Evolutionary conservation across 2,797 vertebrate species (phyloP).

Genomic region (Microctenopoma stevenorrisi): DNA sequence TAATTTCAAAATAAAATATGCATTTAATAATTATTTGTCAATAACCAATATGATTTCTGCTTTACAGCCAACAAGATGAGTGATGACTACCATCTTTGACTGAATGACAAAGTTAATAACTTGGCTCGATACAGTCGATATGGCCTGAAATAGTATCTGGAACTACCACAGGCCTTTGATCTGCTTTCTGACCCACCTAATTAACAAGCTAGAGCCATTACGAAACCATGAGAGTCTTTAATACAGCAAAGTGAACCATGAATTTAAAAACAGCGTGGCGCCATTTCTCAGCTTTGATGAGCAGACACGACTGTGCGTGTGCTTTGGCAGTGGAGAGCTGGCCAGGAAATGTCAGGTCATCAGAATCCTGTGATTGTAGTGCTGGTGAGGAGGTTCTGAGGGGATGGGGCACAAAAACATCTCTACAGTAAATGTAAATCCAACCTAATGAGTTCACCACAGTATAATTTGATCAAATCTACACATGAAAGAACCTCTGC

Average conservation of each 20-base stretch:
- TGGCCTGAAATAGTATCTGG: constrained; percentile 26
- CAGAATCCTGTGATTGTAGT: constrained; percentile 67
- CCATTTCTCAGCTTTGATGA: constrained; percentile 71
- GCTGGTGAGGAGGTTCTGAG: constrained; percentile 42
- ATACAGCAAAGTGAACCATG: constrained; percentile 70
- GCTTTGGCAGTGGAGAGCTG: constrained; percentile 30
- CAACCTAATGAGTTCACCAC: constrained; percentile 72
- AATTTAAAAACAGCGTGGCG: constrained; percentile 67
- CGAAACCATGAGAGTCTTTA: constrained; percentile 68
- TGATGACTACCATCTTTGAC: not conserved
- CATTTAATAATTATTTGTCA: not conserved
- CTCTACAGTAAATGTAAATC: constrained; percentile 71
- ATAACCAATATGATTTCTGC: not conserved
- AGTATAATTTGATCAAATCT: constrained; percentile 77
- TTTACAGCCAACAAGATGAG: not conserved
- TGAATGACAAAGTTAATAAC: constrained; percentile 15
- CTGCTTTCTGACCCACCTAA: constrained; percentile 56
- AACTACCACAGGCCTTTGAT: constrained; percentile 63
- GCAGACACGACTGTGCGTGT: constrained; percentile 52
- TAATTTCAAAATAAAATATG: not conserved
- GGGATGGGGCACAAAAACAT: constrained; percentile 61
- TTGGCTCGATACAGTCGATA: constrained; percentile 2
- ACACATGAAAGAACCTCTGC: constrained; percentile 75
- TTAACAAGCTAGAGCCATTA: constrained; percentile 62
- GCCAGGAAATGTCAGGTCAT: constrained; percentile 77